phyloP scores from a whole-genome alignment of 2,113 vertebrate species.

The Okapia johnstoni region DNA sequence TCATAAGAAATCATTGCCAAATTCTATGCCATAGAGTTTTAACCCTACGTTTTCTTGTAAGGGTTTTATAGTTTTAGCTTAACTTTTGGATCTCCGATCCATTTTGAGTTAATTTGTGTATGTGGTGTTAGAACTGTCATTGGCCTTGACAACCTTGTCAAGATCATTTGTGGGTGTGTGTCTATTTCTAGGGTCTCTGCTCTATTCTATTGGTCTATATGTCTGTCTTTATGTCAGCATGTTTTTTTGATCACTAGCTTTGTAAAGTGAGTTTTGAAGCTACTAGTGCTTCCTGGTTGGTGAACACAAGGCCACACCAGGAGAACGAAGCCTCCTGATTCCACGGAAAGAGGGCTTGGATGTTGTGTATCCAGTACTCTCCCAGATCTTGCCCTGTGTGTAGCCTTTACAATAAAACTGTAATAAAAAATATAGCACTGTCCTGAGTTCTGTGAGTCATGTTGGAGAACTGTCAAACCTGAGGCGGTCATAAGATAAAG shows the following conservation, averaged over 20 bases:
- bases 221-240: too few relatives aligned
- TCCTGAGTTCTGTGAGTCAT: not conserved
- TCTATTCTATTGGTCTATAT: not conserved
- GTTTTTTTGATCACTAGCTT: not conserved
- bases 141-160: not conserved
- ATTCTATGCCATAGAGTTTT: not conserved
- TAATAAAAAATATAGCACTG: accelerated
- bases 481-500: too few relatives aligned
- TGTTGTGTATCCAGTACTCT: not conserved
- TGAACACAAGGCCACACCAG: not conserved
- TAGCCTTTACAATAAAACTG: not conserved
- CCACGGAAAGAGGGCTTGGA: not conserved
- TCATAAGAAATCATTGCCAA: not conserved
- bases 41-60: not conserved
- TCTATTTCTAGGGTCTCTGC: not conserved
- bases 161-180: not conserved
- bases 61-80: not conserved
- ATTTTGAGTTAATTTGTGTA: not conserved
- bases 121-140: not conserved
- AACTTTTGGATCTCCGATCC: not conserved
- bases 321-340: not conserved
- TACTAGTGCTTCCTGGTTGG: not conserved
- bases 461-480: not conserved
- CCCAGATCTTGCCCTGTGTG: not conserved
- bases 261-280: not conserved